Conservation (phyloP, 1,140 invertebrate species). For the Contarinia nasturtii region DNA sequence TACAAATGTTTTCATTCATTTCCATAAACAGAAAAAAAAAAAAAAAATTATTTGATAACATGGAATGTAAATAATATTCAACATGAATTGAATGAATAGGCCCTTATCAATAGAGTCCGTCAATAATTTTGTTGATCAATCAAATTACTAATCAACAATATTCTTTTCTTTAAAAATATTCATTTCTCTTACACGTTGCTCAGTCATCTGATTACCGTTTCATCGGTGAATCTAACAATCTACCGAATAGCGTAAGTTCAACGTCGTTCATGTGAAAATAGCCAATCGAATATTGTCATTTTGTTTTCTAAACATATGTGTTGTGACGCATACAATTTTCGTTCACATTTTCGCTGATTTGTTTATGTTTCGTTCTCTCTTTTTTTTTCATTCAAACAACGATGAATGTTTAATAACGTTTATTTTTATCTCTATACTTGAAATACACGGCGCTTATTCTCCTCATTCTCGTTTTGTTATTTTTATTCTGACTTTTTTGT, state of each 20-base stretch:
- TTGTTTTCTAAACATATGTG: background rate
- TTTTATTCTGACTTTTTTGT: too few relatives aligned
- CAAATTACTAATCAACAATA: background rate
- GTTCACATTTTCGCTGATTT: background rate
- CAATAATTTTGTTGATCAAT: slow-evolving; percentile 2
- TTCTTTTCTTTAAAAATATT: background rate
- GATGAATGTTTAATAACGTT: background rate
- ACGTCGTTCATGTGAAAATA: background rate
- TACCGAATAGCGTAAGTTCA: slow-evolving; percentile 77
- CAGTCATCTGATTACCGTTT: slow-evolving; percentile 79
- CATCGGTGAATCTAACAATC: slow-evolving; percentile 71
- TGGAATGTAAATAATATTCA: background rate
- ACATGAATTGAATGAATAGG: background rate
- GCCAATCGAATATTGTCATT: background rate
- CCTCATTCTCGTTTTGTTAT: background rate
- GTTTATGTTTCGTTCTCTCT: background rate
- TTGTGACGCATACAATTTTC: background rate
- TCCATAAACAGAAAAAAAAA: background rate
- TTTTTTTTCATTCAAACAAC: too few relatives aligned
- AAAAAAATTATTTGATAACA: background rate
- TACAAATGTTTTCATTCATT: too few relatives aligned
- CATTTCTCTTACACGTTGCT: slow-evolving; percentile 14
- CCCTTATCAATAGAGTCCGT: background rate
- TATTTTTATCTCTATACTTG: slow-evolving; percentile 1
- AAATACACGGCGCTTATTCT: background rate